Evolutionary conservation across 2,888 invertebrate genomes (phyloP).

Genomic region (Ernsta delagoae): DNA sequence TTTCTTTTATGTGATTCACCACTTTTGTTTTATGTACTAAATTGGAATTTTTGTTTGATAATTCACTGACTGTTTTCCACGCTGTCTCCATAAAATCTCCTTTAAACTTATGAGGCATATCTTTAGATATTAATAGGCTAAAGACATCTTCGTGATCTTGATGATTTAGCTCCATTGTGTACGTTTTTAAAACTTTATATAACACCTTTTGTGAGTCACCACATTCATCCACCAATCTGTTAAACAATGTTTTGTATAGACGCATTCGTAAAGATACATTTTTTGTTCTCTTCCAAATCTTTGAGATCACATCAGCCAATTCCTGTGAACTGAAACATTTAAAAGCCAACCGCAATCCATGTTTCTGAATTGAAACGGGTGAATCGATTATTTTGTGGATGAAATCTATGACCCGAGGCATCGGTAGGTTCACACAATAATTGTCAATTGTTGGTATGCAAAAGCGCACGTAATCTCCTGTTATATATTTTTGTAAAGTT

Average conservation of each 20-base stretch:
- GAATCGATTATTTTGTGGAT: slow-evolving; percentile 52
- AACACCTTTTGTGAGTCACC: slow-evolving; percentile 45
- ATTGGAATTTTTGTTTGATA: slow-evolving; percentile 50
- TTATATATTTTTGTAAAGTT: slow-evolving; percentile 51
- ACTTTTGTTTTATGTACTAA: slow-evolving; percentile 45
- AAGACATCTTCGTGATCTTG: slow-evolving; percentile 59
- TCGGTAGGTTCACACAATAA: slow-evolving; percentile 54
- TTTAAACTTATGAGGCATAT: slow-evolving; percentile 48
- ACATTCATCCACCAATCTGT: slow-evolving; percentile 47
- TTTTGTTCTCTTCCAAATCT: slow-evolving; percentile 57
- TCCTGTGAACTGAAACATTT: slow-evolving; percentile 52
- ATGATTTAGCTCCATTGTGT: slow-evolving; percentile 52
- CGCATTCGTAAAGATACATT: slow-evolving; percentile 57
- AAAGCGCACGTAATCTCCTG: slow-evolving; percentile 58
- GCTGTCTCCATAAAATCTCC: slow-evolving; percentile 49
- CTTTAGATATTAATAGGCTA: slow-evolving; percentile 42
- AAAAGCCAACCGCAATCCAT: slow-evolving; percentile 62
- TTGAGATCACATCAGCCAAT: slow-evolving; percentile 48
- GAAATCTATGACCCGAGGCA: slow-evolving; percentile 47
- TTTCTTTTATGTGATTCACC: slow-evolving; percentile 44
- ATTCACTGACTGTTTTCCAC: slow-evolving; percentile 53
- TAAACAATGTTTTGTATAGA: slow-evolving; percentile 52
- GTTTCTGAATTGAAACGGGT: slow-evolving; percentile 62
- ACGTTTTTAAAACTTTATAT: slow-evolving; percentile 52
- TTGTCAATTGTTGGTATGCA: slow-evolving; percentile 57